phyloP scores from a whole-genome alignment of 1,140 invertebrate genomes.

The Gonatopus flavifemur region DNA sequence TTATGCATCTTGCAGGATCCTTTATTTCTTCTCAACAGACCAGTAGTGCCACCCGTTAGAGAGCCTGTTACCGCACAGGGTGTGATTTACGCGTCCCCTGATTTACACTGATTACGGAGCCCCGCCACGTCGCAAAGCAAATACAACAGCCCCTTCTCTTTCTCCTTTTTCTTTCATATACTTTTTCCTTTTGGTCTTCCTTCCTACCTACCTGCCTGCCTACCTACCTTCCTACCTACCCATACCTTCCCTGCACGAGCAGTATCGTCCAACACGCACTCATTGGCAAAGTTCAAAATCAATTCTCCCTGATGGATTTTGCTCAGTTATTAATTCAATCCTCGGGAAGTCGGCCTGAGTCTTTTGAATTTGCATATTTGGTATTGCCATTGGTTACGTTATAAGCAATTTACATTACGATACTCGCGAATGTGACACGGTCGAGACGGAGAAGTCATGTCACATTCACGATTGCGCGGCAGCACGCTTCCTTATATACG shows the following conservation, averaged over 20 bases:
- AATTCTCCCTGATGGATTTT: constrained; percentile 56
- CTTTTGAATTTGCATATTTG: too few species aligned
- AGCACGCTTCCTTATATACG: constrained; percentile 3
- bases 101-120: constrained; percentile 59
- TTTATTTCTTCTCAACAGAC: constrained; percentile 7
- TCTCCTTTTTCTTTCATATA: constrained; percentile 7
- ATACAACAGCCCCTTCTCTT: constrained; percentile 33
- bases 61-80: constrained; percentile 44
- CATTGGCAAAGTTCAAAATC: constrained; percentile 40
- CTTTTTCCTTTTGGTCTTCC: constrained; percentile 3
- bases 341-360: constrained; percentile 19
- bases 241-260: constrained; percentile 6
- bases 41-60: constrained; percentile 43
- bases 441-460: constrained; percentile 10
- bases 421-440: constrained; percentile 1
- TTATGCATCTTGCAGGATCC: neutral
- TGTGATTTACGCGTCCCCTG: constrained; percentile 59
- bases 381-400: too few species aligned
- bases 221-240: constrained; percentile 16
- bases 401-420: too few species aligned
- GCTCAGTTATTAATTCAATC: constrained; percentile 54
- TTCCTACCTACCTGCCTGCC: neutral
- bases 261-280: constrained; percentile 34
- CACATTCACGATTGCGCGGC: constrained; percentile 1
- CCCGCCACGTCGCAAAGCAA: constrained; percentile 52